Conservation (phyloP, 2,113 vertebrate genomes). For the Gadus chalcogrammus region DNA sequence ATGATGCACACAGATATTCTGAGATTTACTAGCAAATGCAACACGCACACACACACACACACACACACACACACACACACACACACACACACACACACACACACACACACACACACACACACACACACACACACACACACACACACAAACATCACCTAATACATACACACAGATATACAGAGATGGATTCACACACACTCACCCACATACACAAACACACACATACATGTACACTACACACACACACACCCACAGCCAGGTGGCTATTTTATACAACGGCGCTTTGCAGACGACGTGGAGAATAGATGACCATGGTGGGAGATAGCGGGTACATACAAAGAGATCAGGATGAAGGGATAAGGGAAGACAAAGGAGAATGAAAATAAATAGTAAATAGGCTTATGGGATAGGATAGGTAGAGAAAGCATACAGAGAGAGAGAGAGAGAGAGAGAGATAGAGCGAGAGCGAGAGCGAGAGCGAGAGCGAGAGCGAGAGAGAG, state of each 20-base stretch:
- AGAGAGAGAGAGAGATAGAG: conserved; percentile 23
- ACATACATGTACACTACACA: too few relatives aligned
- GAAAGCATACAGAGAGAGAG: not conserved
- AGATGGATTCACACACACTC: conserved; percentile 31
- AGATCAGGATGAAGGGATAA: conserved; percentile 33
- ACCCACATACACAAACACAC: too few relatives aligned
- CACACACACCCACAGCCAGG: too few relatives aligned
- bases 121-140: not conserved
- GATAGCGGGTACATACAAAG: conserved; percentile 36
- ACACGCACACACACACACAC: not conserved
- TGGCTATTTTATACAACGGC: conserved; percentile 1
- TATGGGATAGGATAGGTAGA: conserved; percentile 41
- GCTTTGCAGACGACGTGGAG: conserved; percentile 31
- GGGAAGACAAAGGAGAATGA: conserved; percentile 26
- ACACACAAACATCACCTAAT: not conserved
- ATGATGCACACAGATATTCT: not conserved
- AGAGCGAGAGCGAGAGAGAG: too few relatives aligned
- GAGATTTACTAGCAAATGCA: not conserved
- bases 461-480: too few relatives aligned
- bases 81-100: too few relatives aligned
- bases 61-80: not conserved
- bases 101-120: conserved; percentile 4
- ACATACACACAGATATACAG: conserved; percentile 30
- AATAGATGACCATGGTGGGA: conserved; percentile 41
- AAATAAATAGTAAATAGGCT: conserved; percentile 35